Evolutionary conservation across 2,888 invertebrate genomes (phyloP), one percentile per base, ranked within the genome.

Genomic region (Aporophyla lueneburgensis): DNA sequence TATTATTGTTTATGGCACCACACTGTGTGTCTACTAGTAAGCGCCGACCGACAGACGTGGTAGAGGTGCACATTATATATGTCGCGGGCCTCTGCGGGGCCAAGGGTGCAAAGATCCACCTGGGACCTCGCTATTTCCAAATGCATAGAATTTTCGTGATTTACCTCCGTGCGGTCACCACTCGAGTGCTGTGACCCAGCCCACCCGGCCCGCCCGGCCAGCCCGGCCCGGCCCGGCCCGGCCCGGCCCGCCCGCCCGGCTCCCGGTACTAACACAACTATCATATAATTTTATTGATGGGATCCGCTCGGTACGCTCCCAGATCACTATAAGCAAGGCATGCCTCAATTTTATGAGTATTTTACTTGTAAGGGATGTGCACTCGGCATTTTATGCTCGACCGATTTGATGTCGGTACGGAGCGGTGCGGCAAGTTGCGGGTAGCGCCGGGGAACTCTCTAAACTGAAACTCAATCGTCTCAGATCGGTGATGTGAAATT

Each of bases 121-220:
- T 9, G 68, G 63, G 71, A 61, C 49, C 24, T 6, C 43, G 21
- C 82, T 82, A 10, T 54, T 78, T 78, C 33, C 54, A 78, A 81
- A 81, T 81, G 82, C 73, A 81, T 78, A 78, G 81, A 81, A 82
- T 78, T 69, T 56, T 9, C 14, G 33, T 54, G 49, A 46, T 33
- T 49, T 43, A 56, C 43, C 21, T n/a, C n/a, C 54, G 27, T 66
- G 49, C 53, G 65, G 63, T 51, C 4, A 33, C 21, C 59, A 16
- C 46, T 27, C n/a, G 46, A 27, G 62, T 33, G 27, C 43, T 21
- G 56, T 19, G 16, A 5, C 24, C n/a, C 7, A 33, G 12, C 33
- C 19, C 9, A 24, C 43, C 43, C 12, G 3, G 43, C 43, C 12
- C 43, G 27, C 58, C 16, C 43, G 51, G 12, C 43, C 49, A 10